These are phyloP conservation scores for Donacobius atricapilla DNA, from an alignment of 2,113 vertebrate species.

Conservation along the genomic window DNA sequence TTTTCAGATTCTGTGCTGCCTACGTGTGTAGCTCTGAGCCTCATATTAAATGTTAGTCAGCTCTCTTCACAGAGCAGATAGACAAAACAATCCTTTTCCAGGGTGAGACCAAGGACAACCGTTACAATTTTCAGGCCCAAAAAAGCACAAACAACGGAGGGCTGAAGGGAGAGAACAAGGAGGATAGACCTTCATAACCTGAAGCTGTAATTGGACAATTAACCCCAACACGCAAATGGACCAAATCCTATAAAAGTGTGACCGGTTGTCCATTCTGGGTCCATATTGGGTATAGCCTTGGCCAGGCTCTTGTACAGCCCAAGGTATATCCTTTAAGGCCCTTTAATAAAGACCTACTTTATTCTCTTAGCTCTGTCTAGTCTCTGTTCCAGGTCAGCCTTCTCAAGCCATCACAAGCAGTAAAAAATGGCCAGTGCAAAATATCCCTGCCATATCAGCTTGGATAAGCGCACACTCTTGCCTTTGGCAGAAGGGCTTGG, in stretches of 20 bases:
- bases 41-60: background rate
- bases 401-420: background rate
- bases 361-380: background rate
- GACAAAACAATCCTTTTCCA: background rate
- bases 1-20: background rate
- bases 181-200: background rate
- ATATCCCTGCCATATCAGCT: background rate
- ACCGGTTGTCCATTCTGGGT: background rate
- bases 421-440: background rate
- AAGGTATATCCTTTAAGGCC: background rate
- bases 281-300: background rate
- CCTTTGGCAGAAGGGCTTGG: background rate
- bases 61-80: background rate
- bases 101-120: background rate
- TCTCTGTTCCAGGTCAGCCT: background rate
- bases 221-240: background rate
- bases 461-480: background rate
- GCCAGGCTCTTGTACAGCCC: background rate
- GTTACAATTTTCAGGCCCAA: background rate
- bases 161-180: background rate
- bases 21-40: background rate
- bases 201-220: background rate
- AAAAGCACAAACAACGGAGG: background rate
- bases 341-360: background rate
- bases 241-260: background rate